A percentile compares a stretch with the other conserved stretches of the same genome.
phyloP scores from a whole-genome alignment of 2,797 vertebrate species.

The Hozukius guyotensis region DNA sequence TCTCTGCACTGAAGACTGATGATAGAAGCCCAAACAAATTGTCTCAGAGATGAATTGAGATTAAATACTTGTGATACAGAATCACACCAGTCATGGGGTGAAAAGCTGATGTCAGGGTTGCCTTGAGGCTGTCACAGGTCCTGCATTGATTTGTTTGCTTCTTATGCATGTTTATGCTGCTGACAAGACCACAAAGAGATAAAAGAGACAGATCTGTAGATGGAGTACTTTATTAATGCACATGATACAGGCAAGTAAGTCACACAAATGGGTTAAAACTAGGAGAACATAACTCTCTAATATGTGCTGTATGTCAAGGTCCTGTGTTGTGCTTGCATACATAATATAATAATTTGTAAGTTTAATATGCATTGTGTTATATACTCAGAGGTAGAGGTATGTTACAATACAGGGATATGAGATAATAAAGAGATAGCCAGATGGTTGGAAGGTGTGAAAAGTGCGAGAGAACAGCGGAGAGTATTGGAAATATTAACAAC shows the following conservation, averaged over 20 bases:
- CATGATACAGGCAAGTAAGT: background rate
- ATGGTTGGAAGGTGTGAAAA: background rate
- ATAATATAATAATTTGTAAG: background rate
- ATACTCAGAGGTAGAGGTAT: background rate
- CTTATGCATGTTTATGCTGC: background rate
- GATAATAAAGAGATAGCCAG: background rate
- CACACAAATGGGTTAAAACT: background rate
- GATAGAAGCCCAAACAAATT: background rate
- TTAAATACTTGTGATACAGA: slow-evolving; percentile 26
- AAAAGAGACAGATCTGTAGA: background rate
- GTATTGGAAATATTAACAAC: background rate
- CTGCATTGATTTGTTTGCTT: slow-evolving; percentile 30
- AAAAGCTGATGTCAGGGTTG: slow-evolving; percentile 19
- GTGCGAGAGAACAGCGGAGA: background rate
- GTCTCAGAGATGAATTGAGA: background rate
- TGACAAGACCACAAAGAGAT: background rate
- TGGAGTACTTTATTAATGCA: background rate
- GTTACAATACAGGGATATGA: background rate
- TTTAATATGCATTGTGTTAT: background rate
- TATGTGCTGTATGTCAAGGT: background rate
- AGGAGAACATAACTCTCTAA: background rate
- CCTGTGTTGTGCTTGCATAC: background rate
- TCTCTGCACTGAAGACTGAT: background rate
- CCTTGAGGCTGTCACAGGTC: slow-evolving; percentile 32
- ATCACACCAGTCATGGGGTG: slow-evolving; percentile 26